Conservation (phyloP, 2,888 invertebrate species). For the Drosophila villosipedis region DNA sequence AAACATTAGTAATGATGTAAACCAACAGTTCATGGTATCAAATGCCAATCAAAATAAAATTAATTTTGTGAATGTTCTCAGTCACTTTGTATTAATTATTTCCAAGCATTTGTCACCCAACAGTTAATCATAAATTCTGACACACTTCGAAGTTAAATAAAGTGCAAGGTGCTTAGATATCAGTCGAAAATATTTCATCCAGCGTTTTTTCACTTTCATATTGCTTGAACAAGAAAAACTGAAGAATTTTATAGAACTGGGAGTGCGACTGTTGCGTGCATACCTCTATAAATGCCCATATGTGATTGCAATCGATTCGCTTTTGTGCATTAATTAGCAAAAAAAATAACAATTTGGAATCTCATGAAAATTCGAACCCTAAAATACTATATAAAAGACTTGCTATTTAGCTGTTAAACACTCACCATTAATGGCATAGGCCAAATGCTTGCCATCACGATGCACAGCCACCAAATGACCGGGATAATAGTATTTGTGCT, state of each 20-base stretch:
- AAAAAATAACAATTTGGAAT: background rate
- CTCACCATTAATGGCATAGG: conserved; percentile 95
- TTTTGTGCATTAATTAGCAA: background rate
- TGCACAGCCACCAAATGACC: conserved; percentile 96
- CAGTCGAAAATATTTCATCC: background rate
- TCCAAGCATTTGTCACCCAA: background rate
- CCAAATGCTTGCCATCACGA: conserved; percentile 93
- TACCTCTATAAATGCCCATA: conserved; percentile 3
- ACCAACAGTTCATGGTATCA: too few species aligned
- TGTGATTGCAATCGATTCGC: conserved; percentile 1
- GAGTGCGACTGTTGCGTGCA: background rate
- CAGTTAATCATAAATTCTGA: background rate
- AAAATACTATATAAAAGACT: background rate
- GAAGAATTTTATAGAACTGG: background rate
- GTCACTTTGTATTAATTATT: background rate
- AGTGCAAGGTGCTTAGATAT: background rate
- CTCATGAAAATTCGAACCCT: background rate
- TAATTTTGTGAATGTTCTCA: background rate
- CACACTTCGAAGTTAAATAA: background rate
- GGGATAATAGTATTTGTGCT: conserved; percentile 93
- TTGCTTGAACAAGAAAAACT: background rate
- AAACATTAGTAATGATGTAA: background rate
- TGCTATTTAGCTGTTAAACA: background rate
- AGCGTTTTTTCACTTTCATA: background rate
- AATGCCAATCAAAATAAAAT: background rate